Evolutionary conservation across 2,113 vertebrate genomes (phyloP), one percentile per base, ranked within the genome.

Genomic region (Cyanoliseus patagonus): DNA sequence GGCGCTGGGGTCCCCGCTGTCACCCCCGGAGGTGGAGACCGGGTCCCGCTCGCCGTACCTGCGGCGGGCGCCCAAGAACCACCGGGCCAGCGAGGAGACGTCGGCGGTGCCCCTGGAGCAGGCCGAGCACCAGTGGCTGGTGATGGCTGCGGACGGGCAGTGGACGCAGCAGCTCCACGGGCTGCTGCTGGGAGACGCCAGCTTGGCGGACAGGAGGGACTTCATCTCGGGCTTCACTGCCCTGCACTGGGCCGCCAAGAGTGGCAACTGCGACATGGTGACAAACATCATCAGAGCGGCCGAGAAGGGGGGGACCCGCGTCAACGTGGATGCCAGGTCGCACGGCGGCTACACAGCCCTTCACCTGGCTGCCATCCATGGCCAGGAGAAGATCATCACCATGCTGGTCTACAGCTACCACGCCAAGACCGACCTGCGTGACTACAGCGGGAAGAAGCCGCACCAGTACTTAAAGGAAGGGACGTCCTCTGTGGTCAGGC

Each of bases 171-270:
- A 98, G 62, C 98, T 99, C 9, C 98, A 99, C 6, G 99, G 99
- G n/a, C 97, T 99, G 61, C 97, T 99, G 68, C 96, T 99, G 91
- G 97, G 83, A 1, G 99, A 99, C 27, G 30, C 84, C 76, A 98
- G 98, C 73, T 97, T 99, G 95, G 99, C 98, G 0, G 97, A 98
- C 73, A 99, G 98, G 81, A 98, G 96, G 75, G 99, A 99, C 96
- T 99, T 99, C 97, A 98, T 98, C 85, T 99, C 98, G 0, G 99
- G 99, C 37, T 99, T 99, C 98, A 99, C 99, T 0, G 99, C 98
- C 22, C 95, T 99, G 67, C 99, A 99, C 93, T 99, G 99, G 99
- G 99, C 98, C 0, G 99, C 98, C 78, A 99, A 99, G 91, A 98
- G 94, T 4, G 99, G 99, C 6, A 98, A 99, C 97, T 95, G 94